A percentile compares a stretch with the other conserved stretches of the same genome.
Evolutionary conservation across 2,113 vertebrate genomes (phyloP).

Genomic region (Microtus oregoni): DNA sequence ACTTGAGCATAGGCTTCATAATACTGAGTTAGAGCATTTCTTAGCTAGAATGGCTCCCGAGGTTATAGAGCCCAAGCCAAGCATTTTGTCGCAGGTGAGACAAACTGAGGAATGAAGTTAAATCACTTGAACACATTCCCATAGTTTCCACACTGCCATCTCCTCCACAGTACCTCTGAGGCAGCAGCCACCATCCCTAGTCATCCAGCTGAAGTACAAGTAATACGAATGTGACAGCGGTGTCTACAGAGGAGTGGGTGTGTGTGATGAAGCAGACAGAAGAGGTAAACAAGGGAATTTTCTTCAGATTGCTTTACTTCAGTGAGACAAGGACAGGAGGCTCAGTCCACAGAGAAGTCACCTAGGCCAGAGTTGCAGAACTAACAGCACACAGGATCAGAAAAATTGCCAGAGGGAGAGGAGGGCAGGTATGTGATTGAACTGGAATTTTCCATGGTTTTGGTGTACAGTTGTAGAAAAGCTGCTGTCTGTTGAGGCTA

Average conservation of each 20-base stretch:
- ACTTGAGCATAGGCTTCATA: constrained; percentile 47
- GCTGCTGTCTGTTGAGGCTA: constrained; percentile 2
- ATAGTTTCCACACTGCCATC: neutral
- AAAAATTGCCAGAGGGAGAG: neutral
- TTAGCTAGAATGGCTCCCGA: neutral
- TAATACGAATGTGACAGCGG: neutral
- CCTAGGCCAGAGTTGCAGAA: neutral
- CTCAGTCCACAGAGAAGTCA: neutral
- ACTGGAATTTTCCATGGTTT: constrained; percentile 62
- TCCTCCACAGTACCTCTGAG: neutral
- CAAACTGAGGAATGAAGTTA: constrained; percentile 26
- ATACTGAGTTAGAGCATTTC: constrained; percentile 27
- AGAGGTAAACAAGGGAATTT: neutral
- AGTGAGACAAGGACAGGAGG: neutral
- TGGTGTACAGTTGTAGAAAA: constrained; percentile 21
- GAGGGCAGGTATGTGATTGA: constrained; percentile 6
- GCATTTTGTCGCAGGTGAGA: constrained; percentile 2
- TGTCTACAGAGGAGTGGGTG: neutral
- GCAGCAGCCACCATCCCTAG: neutral
- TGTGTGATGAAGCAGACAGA: neutral
- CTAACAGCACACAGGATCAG: neutral
- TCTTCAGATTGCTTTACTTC: neutral
- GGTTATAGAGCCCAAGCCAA: neutral
- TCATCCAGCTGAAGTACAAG: neutral
- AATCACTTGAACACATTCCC: neutral